Evolutionary conservation across 2,113 vertebrate species (phyloP).

Genomic region (Scomber scombrus): DNA sequence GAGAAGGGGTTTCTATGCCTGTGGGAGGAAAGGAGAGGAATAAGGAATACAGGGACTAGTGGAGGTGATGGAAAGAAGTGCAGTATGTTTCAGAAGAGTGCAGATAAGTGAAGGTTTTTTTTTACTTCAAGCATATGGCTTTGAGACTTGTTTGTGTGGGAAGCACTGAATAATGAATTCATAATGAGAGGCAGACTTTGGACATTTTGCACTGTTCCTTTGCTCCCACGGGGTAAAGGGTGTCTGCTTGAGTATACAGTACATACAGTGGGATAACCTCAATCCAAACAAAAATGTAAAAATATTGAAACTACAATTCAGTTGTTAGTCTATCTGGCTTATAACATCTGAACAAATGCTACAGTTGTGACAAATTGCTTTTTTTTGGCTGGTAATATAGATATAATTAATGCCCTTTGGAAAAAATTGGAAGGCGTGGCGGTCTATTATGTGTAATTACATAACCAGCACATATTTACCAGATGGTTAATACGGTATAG

Average conservation of each 20-base stretch:
- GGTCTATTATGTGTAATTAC: constrained; percentile 14
- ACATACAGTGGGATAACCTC: not conserved
- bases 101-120: constrained; percentile 33
- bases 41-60: not conserved
- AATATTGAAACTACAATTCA: not conserved
- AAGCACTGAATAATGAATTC: constrained; percentile 67
- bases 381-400: not conserved
- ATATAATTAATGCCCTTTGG: not conserved
- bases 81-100: constrained; percentile 42
- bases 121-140: constrained; percentile 60
- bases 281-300: not conserved
- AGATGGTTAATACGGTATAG: constrained; percentile 4
- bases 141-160: constrained; percentile 61
- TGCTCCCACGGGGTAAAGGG: constrained; percentile 28
- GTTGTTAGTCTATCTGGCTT: constrained; percentile 1
- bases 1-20: constrained; percentile 3
- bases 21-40: constrained; percentile 12
- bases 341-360: constrained; percentile 1
- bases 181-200: constrained; percentile 52
- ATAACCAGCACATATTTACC: constrained; percentile 16
- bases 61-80: constrained; percentile 37
- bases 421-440: not conserved
- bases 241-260: constrained; percentile 23
- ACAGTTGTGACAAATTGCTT: not conserved
- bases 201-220: constrained; percentile 39